Evolutionary conservation across 1,140 invertebrate genomes (phyloP), one percentile per base, ranked within the genome.

Genomic region (Drosophila albomicans): DNA sequence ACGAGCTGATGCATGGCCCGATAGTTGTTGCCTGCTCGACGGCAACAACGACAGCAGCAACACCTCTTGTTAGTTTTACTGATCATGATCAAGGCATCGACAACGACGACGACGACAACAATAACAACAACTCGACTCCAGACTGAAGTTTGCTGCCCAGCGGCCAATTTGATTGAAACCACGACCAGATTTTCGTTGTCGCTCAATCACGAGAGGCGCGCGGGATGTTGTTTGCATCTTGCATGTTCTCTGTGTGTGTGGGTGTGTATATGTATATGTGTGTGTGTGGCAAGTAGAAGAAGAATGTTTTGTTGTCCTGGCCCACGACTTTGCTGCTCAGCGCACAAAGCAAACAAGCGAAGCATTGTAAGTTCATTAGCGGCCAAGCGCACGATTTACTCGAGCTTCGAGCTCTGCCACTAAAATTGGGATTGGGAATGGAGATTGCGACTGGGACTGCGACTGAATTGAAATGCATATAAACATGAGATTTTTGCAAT

Each of bases 351-450:
- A 81, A 87, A 81, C 82, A 86, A 81, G 71, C 75, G 46, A 61
- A 16, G 64, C 86, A 90, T 89, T 90, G 86, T 89, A 89, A 90
- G 85, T 89, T 89, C 85, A 89, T 89, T 88, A 89, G 85, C 86
- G 78, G 81, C 85, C 84, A 69, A 65, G 81, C 68, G 79, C 85
- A 89, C 85, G 85, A 89, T 85, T 79, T 78, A 72, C 68, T 75
- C 81, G 82, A 67, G 65, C 59, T 20, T 56, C 3, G 41, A 32
- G 32, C 5, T 38, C 15, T 25, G 54, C 54, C 38, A 25, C 10
- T 1, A 1, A 32, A 5, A 30, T 6, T 16, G 30, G 10, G 1
- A 15, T 5, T 43, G 41, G 30, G 5, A 6, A 28, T 15, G 45
- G 30, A 20, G 61, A 52, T 49, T 71, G 66, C 38, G 59, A 56